Base-by-base conservation (phyloP, 2,113 vertebrate species). In the Aphelocoma coerulescens region DNA sequence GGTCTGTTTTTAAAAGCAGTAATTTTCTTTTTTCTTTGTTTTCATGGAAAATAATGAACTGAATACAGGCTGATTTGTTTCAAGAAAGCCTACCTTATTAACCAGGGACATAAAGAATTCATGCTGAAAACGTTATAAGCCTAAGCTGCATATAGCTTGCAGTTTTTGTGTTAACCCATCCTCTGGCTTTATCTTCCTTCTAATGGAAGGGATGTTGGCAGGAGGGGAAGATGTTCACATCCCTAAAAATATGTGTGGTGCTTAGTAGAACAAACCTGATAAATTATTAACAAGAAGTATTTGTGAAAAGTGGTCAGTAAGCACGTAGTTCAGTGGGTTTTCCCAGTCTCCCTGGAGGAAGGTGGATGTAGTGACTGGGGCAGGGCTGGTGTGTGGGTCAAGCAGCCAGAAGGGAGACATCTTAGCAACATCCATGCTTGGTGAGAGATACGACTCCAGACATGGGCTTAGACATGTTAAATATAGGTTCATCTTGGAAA, bases 101-200 rank as follows among this genome's bases (percentile, higher is more conserved):
- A 78, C 68, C 89, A 43, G 55, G 65, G 39, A 58, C 88, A 94
- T 96, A 76, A 97, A 94, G 81, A 96, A 96, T 95, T 96, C 77
- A 89, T 95, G 85, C 61, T 87, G 85, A 72, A 93, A 78, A 75
- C 61, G 15, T 77, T 90, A 16, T 17, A 65, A 94, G 65, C 46
- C 48, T 3, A 20, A 61, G n/a, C 57, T 88, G n/a, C 7, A 1
- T 67, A 20, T 54, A 88, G 80, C 65, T 93, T 11, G 1, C 46
- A 33, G 58, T 37, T 93, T 85, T 77, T 48, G 5, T 35, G 6
- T 93, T 93, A 96, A 95, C 75, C 88, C 12, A 0, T 90, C 55
- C 48, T 71, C 77, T 73, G 59, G 28, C 44, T 76, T 55, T 22
- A 17, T 52, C 22, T 35, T 77, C 78, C 78, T 72, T 67, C 54